Conservation (phyloP, 1,140 invertebrate genomes). For the Drosophila teissieri region DNA sequence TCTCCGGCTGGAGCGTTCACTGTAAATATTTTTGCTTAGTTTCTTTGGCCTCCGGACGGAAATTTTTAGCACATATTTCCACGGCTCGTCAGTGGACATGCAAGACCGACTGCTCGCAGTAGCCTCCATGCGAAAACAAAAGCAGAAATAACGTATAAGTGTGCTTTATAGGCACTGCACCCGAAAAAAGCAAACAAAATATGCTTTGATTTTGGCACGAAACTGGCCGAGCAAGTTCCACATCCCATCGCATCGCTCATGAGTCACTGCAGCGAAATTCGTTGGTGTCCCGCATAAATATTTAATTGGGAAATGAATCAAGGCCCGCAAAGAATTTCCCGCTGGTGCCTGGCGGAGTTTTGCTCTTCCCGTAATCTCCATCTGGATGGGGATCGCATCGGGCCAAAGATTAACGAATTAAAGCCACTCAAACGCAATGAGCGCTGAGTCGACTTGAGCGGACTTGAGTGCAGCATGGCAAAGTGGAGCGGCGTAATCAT, state of each 20-base stretch:
- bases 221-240: conserved; percentile 45
- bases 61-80: conserved; percentile 56
- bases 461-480: conserved; percentile 2
- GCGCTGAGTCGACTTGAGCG: conserved; percentile 34
- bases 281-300: conserved; percentile 20
- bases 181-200: conserved; percentile 22
- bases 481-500: conserved; percentile 41
- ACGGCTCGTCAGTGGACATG: conserved; percentile 57
- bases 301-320: conserved; percentile 67
- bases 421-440: conserved; percentile 54
- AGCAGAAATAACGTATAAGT: conserved; percentile 49
- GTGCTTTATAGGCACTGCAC: conserved; percentile 31
- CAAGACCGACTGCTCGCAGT: conserved; percentile 40
- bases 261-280: conserved; percentile 48
- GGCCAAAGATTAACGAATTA: conserved; percentile 58
- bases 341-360: neutral
- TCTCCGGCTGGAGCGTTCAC: neutral
- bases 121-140: conserved; percentile 46
- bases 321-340: conserved; percentile 28
- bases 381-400: conserved; percentile 18
- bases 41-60: conserved; percentile 28
- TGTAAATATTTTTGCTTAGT: conserved; percentile 11
- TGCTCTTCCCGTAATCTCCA: conserved; percentile 29
- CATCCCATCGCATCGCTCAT: conserved; percentile 33
- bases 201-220: conserved; percentile 50